phyloP scores from a whole-genome alignment of 2,797 vertebrate genomes.

The Acanthiza pusilla region DNA sequence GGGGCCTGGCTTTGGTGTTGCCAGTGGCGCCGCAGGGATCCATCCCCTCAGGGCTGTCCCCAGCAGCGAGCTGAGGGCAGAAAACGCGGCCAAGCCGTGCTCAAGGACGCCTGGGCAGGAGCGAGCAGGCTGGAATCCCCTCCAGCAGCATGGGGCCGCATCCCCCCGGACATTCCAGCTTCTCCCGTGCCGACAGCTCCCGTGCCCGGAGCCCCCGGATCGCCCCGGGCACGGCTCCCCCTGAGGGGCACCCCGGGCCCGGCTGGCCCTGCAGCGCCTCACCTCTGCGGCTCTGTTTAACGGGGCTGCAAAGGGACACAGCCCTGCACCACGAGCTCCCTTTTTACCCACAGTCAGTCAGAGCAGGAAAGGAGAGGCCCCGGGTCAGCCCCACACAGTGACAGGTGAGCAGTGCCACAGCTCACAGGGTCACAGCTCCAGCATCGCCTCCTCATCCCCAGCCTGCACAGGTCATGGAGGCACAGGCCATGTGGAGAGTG shows the following conservation, averaged over 20 bases:
- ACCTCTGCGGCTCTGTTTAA: neutral
- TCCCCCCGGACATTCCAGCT: neutral
- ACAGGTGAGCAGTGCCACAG: accelerated
- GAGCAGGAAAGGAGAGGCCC: neutral
- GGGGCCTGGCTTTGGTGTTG: neutral
- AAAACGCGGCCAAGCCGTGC: accelerated
- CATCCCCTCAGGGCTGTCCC: neutral
- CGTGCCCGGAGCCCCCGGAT: accelerated
- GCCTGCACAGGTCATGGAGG: accelerated
- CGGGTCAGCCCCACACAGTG: accelerated
- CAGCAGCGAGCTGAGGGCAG: neutral
- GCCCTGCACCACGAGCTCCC: accelerated
- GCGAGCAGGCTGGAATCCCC: neutral
- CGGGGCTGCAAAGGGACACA: neutral
- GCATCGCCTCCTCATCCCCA: accelerated
- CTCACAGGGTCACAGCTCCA: neutral
- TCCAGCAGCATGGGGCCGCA: neutral
- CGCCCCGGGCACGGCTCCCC: neutral
- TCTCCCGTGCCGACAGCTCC: neutral
- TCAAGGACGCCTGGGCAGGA: neutral
- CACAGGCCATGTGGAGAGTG: accelerated
- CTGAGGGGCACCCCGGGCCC: accelerated
- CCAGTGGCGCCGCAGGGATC: neutral
- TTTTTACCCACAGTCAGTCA: accelerated
- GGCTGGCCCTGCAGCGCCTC: neutral